Percentiles rank a stretch among this genome's conserved stretches.
Conservation (phyloP, 2,113 vertebrate species). For the Galemys pyrenaicus region DNA sequence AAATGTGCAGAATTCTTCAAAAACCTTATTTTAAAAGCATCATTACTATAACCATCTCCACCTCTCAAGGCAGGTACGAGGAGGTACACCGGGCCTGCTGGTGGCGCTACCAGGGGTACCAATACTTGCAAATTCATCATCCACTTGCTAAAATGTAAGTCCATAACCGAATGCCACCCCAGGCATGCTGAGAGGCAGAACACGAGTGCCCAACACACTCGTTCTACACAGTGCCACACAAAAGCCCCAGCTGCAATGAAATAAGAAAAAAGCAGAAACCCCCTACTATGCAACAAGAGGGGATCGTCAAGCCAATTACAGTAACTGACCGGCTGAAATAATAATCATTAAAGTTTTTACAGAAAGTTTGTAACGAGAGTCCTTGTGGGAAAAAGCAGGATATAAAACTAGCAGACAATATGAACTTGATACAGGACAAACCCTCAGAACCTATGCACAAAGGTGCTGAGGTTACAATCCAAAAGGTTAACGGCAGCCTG, state of each 20-base stretch:
- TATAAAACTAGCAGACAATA: neutral
- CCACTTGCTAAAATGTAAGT: neutral
- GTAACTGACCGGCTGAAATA: neutral
- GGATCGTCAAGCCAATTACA: neutral
- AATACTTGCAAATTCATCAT: neutral
- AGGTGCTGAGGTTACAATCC: neutral
- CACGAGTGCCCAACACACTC: fast-evolving
- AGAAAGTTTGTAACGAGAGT: neutral
- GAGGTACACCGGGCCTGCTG: neutral
- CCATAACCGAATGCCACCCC: too few species aligned
- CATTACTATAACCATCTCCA: neutral
- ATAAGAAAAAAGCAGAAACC: neutral
- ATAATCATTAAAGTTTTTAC: neutral
- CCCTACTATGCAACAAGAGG: neutral
- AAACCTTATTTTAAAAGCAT: neutral
- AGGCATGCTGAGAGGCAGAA: neutral
- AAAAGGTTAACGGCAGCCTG: neutral
- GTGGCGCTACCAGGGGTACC: neutral
- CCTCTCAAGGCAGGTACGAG: neutral
- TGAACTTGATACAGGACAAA: neutral
- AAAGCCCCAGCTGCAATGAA: neutral
- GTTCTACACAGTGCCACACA: too few species aligned
- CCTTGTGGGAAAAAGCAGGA: neutral
- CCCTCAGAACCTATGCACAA: neutral
- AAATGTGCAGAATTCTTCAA: neutral